Percentiles rank a stretch among this genome's conserved stretches.
phyloP scores from a whole-genome alignment of 2,888 invertebrate genomes.

The Pseudanteris insignis region DNA sequence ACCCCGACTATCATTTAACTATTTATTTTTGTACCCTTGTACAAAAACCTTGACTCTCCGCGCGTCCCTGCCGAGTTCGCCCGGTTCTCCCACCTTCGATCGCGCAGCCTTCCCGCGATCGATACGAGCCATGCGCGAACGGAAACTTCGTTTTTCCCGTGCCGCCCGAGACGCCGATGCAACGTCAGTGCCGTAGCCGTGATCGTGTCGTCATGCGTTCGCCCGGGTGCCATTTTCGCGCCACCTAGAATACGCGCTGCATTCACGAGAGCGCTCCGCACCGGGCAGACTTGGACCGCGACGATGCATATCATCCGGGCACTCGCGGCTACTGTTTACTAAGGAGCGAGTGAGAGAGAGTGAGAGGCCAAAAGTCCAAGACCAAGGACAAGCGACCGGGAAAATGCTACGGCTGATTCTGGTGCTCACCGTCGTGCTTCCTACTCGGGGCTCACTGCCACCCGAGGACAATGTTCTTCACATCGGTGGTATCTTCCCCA shows the following conservation, averaged over 20 bases:
- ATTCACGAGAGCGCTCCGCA: too few species aligned
- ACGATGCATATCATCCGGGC: too few species aligned
- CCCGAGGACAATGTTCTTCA: conserved; percentile 78
- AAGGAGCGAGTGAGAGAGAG: too few species aligned
- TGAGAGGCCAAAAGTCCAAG: too few species aligned
- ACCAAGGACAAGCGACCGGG: too few species aligned
- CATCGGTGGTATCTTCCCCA: conserved; percentile 98
- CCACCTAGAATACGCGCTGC: conserved; percentile 7
- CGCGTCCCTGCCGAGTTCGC: conserved; percentile 19
- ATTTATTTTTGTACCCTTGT: conserved; percentile 31
- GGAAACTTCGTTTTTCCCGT: conserved; percentile 12
- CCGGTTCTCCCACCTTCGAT: conserved; percentile 50
- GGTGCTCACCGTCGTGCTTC: conserved; percentile 45
- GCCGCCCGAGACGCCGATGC: neutral
- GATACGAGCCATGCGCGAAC: conserved; percentile 58
- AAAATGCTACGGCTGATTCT: conserved; percentile 43
- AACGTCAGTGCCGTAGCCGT: conserved; percentile 8
- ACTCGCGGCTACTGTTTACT: too few species aligned
- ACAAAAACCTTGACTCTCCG: conserved; percentile 29
- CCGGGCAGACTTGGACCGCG: too few species aligned
- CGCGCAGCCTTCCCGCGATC: conserved; percentile 53
- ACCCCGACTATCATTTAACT: conserved; percentile 10
- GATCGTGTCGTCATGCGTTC: conserved; percentile 4
- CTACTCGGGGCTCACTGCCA: conserved; percentile 52
- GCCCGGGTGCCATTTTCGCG: conserved; percentile 4